Percentiles rank a stretch among this genome's conserved stretches.
Evolutionary conservation across 1,140 invertebrate species (phyloP).

Genomic region (Pseudomyrmex pallidus): DNA sequence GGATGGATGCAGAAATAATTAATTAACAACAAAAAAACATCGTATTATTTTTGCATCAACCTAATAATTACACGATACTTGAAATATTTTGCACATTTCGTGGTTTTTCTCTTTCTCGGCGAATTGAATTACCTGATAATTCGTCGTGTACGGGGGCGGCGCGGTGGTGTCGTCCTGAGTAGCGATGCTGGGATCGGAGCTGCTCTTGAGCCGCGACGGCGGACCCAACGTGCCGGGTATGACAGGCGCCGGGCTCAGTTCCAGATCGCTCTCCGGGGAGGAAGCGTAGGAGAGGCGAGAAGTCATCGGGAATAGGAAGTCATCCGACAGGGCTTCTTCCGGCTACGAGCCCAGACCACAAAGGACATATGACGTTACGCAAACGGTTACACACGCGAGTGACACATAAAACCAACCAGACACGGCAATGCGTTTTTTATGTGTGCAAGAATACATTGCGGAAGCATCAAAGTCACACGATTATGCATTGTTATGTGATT

Average conservation of each 20-base stretch:
- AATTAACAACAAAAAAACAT: neutral
- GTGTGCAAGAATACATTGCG: neutral
- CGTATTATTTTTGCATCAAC: neutral
- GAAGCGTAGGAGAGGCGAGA: slow-evolving; percentile 97
- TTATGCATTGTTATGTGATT: no score
- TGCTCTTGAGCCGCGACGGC: slow-evolving; percentile 92
- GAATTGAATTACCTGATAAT: slow-evolving; percentile 83
- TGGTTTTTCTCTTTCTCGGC: neutral
- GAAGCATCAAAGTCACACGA: no score
- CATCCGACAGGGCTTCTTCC: slow-evolving; percentile 94
- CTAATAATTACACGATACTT: neutral
- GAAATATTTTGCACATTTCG: no score
- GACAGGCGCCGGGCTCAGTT: slow-evolving; percentile 91
- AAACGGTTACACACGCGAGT: slow-evolving; percentile 64
- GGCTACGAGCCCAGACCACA: slow-evolving; percentile 87
- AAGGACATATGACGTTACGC: slow-evolving; percentile 79
- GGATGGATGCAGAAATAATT: neutral
- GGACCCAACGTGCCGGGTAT: slow-evolving; percentile 86
- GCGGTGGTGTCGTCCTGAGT: slow-evolving; percentile 88
- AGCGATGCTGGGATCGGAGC: slow-evolving; percentile 94
- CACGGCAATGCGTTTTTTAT: slow-evolving; percentile 2
- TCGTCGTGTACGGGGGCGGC: slow-evolving; percentile 86
- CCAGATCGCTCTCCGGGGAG: slow-evolving; percentile 97
- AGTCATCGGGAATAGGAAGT: slow-evolving; percentile 99
- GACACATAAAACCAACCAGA: slow-evolving; percentile 38